A percentile compares a stretch with the other conserved stretches of the same genome.
phyloP scores from a whole-genome alignment of 2,888 invertebrate genomes.

The Diplazon laetatorius region DNA sequence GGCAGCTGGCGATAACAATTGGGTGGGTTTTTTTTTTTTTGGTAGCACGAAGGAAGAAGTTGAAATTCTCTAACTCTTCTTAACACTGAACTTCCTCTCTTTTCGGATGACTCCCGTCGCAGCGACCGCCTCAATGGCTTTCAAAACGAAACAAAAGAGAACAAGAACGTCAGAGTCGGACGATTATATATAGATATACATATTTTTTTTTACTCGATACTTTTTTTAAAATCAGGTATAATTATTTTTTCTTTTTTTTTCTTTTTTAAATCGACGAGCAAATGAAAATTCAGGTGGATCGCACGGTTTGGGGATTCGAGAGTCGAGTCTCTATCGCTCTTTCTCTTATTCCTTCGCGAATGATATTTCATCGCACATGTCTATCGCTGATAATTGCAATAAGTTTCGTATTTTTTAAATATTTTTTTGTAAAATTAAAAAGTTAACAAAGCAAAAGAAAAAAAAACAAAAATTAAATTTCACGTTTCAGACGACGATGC shows the following conservation, averaged over 20 bases:
- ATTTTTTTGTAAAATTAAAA: too few relatives aligned
- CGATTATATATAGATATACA: slow-evolving; percentile 32
- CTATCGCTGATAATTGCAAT: slow-evolving; percentile 15
- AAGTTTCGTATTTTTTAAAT: slow-evolving; percentile 6
- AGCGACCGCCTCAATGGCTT: slow-evolving; percentile 81
- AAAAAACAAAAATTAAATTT: slow-evolving; percentile 33
- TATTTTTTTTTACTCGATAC: slow-evolving; percentile 18
- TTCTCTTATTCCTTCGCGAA: slow-evolving; percentile 23
- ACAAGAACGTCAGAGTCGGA: slow-evolving; percentile 65
- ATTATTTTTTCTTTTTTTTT: neutral
- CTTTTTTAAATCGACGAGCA: neutral
- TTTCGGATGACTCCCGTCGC: slow-evolving; percentile 82
- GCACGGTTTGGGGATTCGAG: slow-evolving; percentile 13
- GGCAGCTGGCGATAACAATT: slow-evolving; percentile 67
- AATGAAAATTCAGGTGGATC: slow-evolving; percentile 39
- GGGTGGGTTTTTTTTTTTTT: slow-evolving; percentile 53
- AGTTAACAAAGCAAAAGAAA: too few relatives aligned
- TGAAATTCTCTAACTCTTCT: slow-evolving; percentile 74
- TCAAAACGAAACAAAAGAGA: slow-evolving; percentile 75
- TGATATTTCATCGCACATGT: neutral
- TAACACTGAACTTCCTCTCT: slow-evolving; percentile 77
- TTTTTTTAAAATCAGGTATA: too few relatives aligned
- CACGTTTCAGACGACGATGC: slow-evolving; percentile 23
- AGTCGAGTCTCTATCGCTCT: slow-evolving; percentile 31
- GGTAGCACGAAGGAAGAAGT: slow-evolving; percentile 60